A percentile compares a stretch with the other conserved stretches of the same genome.
Conservation (phyloP, 2,797 vertebrate species). For the Alauda arvensis region DNA sequence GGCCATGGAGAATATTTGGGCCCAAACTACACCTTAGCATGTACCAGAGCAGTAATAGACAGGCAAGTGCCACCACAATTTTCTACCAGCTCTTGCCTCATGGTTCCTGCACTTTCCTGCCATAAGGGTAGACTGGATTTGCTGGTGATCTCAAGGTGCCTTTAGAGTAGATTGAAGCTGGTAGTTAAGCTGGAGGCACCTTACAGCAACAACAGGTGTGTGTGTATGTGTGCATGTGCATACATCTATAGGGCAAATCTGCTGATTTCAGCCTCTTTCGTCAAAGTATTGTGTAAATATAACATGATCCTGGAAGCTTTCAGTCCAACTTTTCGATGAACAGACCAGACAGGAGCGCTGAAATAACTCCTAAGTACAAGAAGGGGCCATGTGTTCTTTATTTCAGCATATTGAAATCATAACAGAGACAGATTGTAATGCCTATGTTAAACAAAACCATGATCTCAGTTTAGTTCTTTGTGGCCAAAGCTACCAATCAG, state of each 20-base stretch:
- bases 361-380: neutral
- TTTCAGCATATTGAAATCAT: neutral
- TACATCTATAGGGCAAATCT: fast-evolving
- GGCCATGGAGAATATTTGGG: neutral
- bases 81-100: neutral
- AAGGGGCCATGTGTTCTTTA: neutral
- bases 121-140: neutral
- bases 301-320: neutral
- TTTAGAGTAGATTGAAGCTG: neutral
- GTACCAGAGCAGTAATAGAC: neutral
- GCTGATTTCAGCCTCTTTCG: neutral
- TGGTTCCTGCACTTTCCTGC: neutral
- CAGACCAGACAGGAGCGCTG: neutral
- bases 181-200: neutral
- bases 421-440: neutral
- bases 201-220: neutral
- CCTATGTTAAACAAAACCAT: neutral
- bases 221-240: fast-evolving
- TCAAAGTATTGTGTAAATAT: neutral
- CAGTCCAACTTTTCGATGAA: neutral
- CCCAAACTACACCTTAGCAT: neutral
- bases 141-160: neutral
- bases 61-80: neutral
- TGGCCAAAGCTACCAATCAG: neutral
- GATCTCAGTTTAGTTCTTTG: neutral